Base-by-base conservation (phyloP, 2,888 invertebrate genomes). In the Physocephala rufipes region DNA sequence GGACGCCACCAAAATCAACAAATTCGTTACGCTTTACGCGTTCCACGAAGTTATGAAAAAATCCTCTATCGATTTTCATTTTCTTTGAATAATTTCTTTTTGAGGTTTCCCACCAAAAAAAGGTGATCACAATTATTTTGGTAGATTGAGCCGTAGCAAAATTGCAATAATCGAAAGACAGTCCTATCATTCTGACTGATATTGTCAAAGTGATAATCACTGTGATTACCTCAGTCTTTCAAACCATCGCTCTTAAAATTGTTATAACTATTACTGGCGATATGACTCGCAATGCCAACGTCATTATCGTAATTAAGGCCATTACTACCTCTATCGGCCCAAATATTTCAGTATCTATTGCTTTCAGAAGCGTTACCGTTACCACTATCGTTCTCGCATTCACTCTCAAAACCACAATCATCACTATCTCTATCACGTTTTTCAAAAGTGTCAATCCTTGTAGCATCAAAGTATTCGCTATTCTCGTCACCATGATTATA, bases 301-400 rank as follows among this genome's bases (percentile, higher is more conserved):
- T 53, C 53, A 53, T 21, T 45, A 62, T 45, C 45, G 45, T n/a
- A 19, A 43, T 45, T n/a, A n/a, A 59, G 16, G 28, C 12, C 2
- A 62, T 62, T n/a, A 21, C 43, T 62, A 62, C 16, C 58, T 26
- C 58, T 53, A 53, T 5, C 28, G 12, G n/a, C n/a, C n/a, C n/a
- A n/a, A n/a, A n/a, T n/a, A n/a, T n/a, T n/a, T n/a, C n/a, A n/a
- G n/a, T n/a, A n/a, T n/a, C 26, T 58, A 58, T 26, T 28, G 28
- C 58, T 64, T 45, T 45, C 65, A 45, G 62, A 53, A 65, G 21
- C 73, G 24, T 45, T 63, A 63, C n/a, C 19, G 24, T 4, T 43
- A 63, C 36, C 43, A 63, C 63, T 21, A 47, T 19, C 63, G 21
- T 26, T 36, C 19, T 24, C 47, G 43, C 43, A 43, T 43, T 36